Evolutionary conservation across 2,113 vertebrate genomes (phyloP), one percentile per base, ranked within the genome.

Genomic region (Crypturellus undulatus): DNA sequence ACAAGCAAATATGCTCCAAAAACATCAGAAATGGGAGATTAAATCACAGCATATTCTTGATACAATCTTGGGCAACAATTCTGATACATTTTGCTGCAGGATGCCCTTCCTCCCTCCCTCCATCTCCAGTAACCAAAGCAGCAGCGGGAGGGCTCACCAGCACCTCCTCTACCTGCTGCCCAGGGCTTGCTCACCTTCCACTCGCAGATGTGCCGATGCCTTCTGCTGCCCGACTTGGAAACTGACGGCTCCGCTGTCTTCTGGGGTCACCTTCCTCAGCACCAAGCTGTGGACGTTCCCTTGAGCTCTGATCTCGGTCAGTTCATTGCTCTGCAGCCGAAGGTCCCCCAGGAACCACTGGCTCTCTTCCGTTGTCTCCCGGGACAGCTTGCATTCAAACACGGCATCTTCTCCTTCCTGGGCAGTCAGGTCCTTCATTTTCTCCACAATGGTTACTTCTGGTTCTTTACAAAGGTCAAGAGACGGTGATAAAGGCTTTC

Each of bases 381-480:
- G 97, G 25, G 99, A 99, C 90, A 99, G 96, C 76, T 97, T 97
- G 88, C 99, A 99, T 68, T 96, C 97, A 95, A 99, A 99, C 70
- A 97, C 94, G 0, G 99, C 99, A 0, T 99, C 98, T 78, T 99
- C 98, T 45, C 98, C 98, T 36, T 98, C 99, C 1, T 45, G 95
- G 32, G 98, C 97, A 8, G 98, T 96, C 28, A 99, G 63, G 3
- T 99, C 98, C 88, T 97, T 97, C 94, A 99, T 97, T 34, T 92
- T 93, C 92, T 98, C 98, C 82, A 97, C 72, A 12, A 98, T 97
- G 76, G 92, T 97, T 69, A 98, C 97, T 92, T 98, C 98, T 10
- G 93, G 90, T 63, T 99, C 98, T 99, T 97, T 91, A 86, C 60
- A 91, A 96, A 97, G 26, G 79, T 78, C 63, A 96, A 89, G 60